Evolutionary conservation across 2,888 invertebrate genomes (phyloP).

Genomic region (Drosophila cognata): DNA sequence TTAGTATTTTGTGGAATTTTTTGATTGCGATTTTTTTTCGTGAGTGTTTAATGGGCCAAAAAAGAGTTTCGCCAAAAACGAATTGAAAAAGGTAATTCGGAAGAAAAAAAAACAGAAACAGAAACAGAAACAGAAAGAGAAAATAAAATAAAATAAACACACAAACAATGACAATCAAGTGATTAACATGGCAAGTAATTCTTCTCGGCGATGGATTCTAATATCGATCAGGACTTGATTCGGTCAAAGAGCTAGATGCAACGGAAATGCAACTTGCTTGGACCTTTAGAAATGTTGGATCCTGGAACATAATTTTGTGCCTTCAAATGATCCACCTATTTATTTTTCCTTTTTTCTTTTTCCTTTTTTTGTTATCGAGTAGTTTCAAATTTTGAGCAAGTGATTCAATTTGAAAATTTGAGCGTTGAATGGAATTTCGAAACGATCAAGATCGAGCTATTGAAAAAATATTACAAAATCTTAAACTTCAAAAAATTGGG

Average conservation of each 20-base stretch:
- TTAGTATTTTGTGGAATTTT: conserved; percentile 18
- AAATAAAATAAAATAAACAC: conserved; percentile 24
- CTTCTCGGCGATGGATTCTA: conserved; percentile 15
- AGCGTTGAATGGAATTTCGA: conserved; percentile 28
- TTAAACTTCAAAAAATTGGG: not conserved
- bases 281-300: conserved; percentile 50
- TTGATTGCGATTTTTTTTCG: conserved; percentile 33
- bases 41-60: conserved; percentile 50
- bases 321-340: conserved; percentile 27
- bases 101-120: conserved; percentile 24
- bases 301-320: conserved; percentile 45
- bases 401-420: conserved; percentile 36
- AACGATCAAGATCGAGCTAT: not conserved
- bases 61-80: conserved; percentile 18
- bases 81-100: conserved; percentile 17
- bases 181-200: conserved; percentile 51
- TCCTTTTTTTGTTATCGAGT: conserved; percentile 10
- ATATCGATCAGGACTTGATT: conserved; percentile 23
- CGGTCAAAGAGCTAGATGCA: conserved; percentile 43
- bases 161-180: conserved; percentile 52
- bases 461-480: not conserved
- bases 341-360: not conserved
- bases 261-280: conserved; percentile 61
- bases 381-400: conserved; percentile 38
- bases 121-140: conserved; percentile 22